A percentile compares a stretch with the other conserved stretches of the same genome.
Evolutionary conservation across 2,113 vertebrate species (phyloP).

Genomic region (Brachionichthys hirsutus): DNA sequence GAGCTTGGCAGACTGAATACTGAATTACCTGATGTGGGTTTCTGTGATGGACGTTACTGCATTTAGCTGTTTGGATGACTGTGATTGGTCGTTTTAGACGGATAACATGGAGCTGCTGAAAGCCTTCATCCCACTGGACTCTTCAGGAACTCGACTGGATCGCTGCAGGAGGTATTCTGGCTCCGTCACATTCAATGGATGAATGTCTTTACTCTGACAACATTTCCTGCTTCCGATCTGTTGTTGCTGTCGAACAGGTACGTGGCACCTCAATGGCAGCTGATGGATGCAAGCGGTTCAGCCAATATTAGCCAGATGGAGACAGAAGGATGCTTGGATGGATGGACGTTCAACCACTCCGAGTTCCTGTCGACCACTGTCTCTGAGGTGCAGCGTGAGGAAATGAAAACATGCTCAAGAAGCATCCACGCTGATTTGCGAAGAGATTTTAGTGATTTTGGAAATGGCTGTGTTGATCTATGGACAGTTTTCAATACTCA

Average conservation of each 20-base stretch:
- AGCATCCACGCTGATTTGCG: too few species aligned
- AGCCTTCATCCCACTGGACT: conserved; percentile 69
- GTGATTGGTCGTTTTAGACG: conserved; percentile 38
- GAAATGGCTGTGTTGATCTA: too few species aligned
- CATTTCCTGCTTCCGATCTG: conserved; percentile 1
- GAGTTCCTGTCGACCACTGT: conserved; percentile 83
- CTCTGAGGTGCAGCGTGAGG: conserved; percentile 76
- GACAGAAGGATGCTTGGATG: conserved; percentile 77
- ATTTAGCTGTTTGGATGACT: not conserved
- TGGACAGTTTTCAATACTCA: too few species aligned
- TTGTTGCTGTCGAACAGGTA: conserved; percentile 39
- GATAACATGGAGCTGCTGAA: conserved; percentile 46
- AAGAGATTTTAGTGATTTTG: too few species aligned
- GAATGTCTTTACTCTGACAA: not conserved
- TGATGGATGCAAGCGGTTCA: conserved; percentile 25
- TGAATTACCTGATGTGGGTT: too few species aligned
- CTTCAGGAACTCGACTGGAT: conserved; percentile 55
- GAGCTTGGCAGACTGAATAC: too few species aligned
- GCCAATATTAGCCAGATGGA: conserved; percentile 39
- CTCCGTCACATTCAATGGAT: not conserved
- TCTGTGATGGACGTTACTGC: too few species aligned
- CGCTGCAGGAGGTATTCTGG: conserved; percentile 69
- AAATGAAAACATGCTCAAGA: too few species aligned
- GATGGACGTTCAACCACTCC: conserved; percentile 81
- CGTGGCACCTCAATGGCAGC: conserved; percentile 66